Evolutionary conservation across 2,113 vertebrate genomes (phyloP).

Genomic region (Syrrhaptes paradoxus): DNA sequence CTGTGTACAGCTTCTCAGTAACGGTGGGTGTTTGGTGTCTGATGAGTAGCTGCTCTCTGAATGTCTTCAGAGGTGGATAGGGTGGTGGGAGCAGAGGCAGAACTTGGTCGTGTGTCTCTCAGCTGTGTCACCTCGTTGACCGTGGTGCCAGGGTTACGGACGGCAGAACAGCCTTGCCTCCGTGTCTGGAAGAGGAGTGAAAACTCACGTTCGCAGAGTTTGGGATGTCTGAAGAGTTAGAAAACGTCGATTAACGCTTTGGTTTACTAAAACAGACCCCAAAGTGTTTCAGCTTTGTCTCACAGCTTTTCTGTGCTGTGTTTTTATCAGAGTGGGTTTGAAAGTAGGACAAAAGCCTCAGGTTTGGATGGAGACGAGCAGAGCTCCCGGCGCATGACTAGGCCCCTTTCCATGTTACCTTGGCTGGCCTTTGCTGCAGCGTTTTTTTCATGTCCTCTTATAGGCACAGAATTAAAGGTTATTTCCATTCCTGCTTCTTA

Average conservation of each 20-base stretch:
- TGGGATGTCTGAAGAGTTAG: background rate
- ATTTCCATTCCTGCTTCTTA: conserved; percentile 60
- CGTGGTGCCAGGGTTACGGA: accelerated
- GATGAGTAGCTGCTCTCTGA: background rate
- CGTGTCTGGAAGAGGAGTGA: background rate
- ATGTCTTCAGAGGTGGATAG: background rate
- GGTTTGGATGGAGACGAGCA: background rate
- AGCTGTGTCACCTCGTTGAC: background rate
- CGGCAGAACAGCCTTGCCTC: background rate
- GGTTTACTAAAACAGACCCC: background rate
- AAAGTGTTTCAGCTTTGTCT: background rate
- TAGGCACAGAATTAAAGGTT: conserved; percentile 62
- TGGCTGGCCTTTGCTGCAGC: conserved; percentile 64
- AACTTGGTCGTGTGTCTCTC: background rate
- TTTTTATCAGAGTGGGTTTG: background rate
- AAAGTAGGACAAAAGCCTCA: background rate
- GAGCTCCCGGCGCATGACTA: background rate
- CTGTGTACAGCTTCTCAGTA: background rate
- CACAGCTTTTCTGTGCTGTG: background rate
- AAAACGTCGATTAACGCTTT: background rate
- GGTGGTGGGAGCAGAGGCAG: background rate
- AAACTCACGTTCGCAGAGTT: background rate
- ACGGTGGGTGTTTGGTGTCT: background rate
- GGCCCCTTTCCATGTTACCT: conserved; percentile 60
- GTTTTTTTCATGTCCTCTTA: conserved; percentile 45